A percentile compares a stretch with the other conserved stretches of the same genome.
These are phyloP conservation scores for Microctenopoma lineatum DNA, from an alignment of 2,797 vertebrate genomes.

Conservation along the genomic window DNA sequence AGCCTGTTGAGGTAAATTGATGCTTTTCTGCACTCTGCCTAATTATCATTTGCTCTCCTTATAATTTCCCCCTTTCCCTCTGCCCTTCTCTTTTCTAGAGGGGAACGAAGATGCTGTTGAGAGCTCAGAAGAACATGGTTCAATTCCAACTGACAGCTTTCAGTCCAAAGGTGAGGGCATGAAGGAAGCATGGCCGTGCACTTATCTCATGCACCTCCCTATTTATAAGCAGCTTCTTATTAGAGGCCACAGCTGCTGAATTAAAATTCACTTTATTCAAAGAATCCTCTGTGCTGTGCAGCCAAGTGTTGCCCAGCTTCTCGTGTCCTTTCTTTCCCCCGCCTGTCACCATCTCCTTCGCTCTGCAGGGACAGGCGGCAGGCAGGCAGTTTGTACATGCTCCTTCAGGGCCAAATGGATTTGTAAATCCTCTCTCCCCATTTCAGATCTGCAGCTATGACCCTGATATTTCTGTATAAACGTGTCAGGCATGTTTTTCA, in stretches of 20 bases:
- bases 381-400: conserved; percentile 43
- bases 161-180: conserved; percentile 84
- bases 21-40: conserved; percentile 35
- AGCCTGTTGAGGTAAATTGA: conserved; percentile 29
- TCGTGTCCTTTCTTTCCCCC: conserved; percentile 33
- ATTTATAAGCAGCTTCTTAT: conserved; percentile 69
- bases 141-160: conserved; percentile 75
- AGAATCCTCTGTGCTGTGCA: conserved; percentile 54
- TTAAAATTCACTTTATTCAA: conserved; percentile 67
- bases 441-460: conserved; percentile 65
- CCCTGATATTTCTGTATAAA: conserved; percentile 79
- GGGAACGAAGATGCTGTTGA: conserved; percentile 71
- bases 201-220: conserved; percentile 54
- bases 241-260: conserved; percentile 74
- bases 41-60: conserved; percentile 39
- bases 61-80: conserved; percentile 8
- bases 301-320: conserved; percentile 57
- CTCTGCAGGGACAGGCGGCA: conserved; percentile 52
- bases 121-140: conserved; percentile 70
- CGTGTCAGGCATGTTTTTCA: conserved; percentile 74
- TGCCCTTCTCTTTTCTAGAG: conserved; percentile 52
- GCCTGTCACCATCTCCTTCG: conserved; percentile 53
- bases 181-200: conserved; percentile 29
- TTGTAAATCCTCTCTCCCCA: conserved; percentile 65
- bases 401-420: conserved; percentile 75